A percentile compares a stretch with the other conserved stretches of the same genome.
phyloP scores from a whole-genome alignment of 2,888 invertebrate genomes.

The Creontiades dilutus region DNA sequence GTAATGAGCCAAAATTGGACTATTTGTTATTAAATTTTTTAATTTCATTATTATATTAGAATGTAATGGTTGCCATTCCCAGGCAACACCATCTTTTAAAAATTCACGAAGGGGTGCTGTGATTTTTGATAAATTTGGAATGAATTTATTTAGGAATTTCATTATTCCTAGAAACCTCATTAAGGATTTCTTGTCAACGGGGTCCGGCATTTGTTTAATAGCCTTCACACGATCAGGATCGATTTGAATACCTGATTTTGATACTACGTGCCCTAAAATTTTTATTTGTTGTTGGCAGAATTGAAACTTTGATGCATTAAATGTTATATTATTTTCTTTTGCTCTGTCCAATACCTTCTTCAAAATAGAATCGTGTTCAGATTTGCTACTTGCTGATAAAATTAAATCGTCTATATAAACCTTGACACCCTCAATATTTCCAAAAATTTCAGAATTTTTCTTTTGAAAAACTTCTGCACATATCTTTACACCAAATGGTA shows the following conservation, averaged over 20 bases:
- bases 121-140: no score
- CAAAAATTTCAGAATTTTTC: constrained; percentile 63
- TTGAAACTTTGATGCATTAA: constrained; percentile 72
- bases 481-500: constrained; percentile 71
- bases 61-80: constrained; percentile 43
- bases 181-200: constrained; percentile 13
- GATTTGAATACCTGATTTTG: not conserved
- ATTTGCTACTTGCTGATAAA: constrained; percentile 38
- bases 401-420: constrained; percentile 73
- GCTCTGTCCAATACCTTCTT: constrained; percentile 72
- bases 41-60: constrained; percentile 2
- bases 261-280: constrained; percentile 50
- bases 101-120: constrained; percentile 42
- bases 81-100: not conserved
- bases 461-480: no score
- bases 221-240: constrained; percentile 10
- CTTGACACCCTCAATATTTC: constrained; percentile 63
- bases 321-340: constrained; percentile 69
- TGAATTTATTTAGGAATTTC: constrained; percentile 51
- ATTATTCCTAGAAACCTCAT: constrained; percentile 45
- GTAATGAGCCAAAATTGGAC: constrained; percentile 43
- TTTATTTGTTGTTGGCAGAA: constrained; percentile 24
- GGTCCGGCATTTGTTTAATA: not conserved
- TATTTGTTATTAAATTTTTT: constrained; percentile 51
- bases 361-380: constrained; percentile 72